Percentiles rank a stretch among this genome's conserved stretches.
These are phyloP conservation scores for Cataglyphis altisquamis DNA, from an alignment of 2,888 invertebrate species.

Conservation along the genomic window DNA sequence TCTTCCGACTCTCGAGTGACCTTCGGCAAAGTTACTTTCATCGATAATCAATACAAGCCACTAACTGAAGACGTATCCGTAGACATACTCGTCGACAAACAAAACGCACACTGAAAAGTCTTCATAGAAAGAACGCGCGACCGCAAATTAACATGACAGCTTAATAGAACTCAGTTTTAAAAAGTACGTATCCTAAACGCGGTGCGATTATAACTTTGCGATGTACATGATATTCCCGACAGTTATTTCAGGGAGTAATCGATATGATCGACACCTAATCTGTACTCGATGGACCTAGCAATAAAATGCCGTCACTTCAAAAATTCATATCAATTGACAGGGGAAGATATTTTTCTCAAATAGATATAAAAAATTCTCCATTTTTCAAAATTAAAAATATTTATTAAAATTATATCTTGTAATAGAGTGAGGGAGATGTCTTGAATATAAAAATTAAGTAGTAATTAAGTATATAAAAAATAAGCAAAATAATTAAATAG, in stretches of 20 bases:
- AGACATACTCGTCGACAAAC: slow-evolving; percentile 15
- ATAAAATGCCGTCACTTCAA: neutral
- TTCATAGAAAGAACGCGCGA: slow-evolving; percentile 52
- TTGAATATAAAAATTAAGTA: neutral
- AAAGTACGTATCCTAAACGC: slow-evolving; percentile 81
- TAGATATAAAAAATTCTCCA: neutral
- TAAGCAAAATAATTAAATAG: neutral
- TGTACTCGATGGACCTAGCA: neutral
- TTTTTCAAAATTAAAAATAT: neutral
- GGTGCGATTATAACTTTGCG: slow-evolving; percentile 81
- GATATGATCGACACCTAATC: slow-evolving; percentile 33
- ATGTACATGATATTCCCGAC: slow-evolving; percentile 72
- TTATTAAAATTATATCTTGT: neutral
- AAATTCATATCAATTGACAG: neutral
- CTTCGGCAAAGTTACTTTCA: slow-evolving; percentile 37
- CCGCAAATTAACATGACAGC: slow-evolving; percentile 61
- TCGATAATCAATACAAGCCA: slow-evolving; percentile 49
- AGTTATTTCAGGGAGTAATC: slow-evolving; percentile 1
- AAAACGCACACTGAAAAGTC: slow-evolving; percentile 2
- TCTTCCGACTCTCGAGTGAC: slow-evolving; percentile 38
- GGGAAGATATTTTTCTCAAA: neutral
- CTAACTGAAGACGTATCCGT: slow-evolving; percentile 34
- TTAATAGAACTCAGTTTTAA: slow-evolving; percentile 78
- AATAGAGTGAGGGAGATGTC: neutral
- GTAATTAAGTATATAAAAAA: neutral